Base-by-base conservation (phyloP, 2,113 vertebrate species). In the Myiopsitta monachus region DNA sequence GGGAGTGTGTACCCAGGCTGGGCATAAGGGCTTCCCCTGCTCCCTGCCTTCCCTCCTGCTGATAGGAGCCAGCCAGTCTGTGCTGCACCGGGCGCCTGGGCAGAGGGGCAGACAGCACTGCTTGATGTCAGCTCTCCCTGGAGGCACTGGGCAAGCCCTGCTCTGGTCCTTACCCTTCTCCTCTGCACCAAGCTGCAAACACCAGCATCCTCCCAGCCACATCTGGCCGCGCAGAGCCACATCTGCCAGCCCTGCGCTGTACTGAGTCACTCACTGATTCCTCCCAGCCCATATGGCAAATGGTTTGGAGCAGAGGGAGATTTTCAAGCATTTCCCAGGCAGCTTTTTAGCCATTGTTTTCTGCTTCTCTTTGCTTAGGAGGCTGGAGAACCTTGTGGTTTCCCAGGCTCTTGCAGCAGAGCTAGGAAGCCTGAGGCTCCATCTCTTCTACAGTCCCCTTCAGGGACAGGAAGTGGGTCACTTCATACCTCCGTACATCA, bases 51-150 rank as follows among this genome's bases (percentile, higher is more conserved):
- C n/a, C 7, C 61, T 21, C 47, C 76, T 8, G 81, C 61, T 12
- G 22, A 62, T 1, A 22, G 0, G 3, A 39, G n/a, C 33, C 62
- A n/a, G 14, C 28, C 14, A 49, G 24, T 10, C 31, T 6, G 21
- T 1, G 3, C 33, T 44, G 33, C 31, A 14, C 21, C 9, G 16
- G 6, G 44, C 0, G 6, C 49, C 31, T 0, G 24, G 22, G 6
- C n/a, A 4, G 27, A 44, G 39, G 14, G 33, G 24, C 18, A 33
- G 38, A 21, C 19, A 22, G 46, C n/a, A 2, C 33, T 2, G 41
- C 46, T 24, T 8, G 18, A 10, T 1, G 18, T 33, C 1, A 1
- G 54, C 33, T 49, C 62, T 63, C n/a, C 17, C 26, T 10, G 1
- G n/a, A 36, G 21, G 38, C 41, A 14, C 54, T 4, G 0, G 0